Conservation (phyloP, 2,888 invertebrate genomes). For the Xylota segnis region DNA sequence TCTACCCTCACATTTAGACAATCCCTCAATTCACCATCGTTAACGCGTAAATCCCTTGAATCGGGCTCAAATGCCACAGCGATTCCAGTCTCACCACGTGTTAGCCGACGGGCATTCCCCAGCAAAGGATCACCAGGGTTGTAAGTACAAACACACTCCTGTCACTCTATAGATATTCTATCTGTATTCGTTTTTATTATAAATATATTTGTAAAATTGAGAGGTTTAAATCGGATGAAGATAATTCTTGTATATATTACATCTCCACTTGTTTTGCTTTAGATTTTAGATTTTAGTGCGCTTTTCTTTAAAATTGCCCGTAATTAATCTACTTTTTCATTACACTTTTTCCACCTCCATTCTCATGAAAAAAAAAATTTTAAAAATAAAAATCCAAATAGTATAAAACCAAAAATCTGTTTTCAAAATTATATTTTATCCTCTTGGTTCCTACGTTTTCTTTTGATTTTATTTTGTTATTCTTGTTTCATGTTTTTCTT, state of each 20-base stretch:
- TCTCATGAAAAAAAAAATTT: slow-evolving; percentile 15
- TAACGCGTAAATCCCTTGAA: slow-evolving; percentile 78
- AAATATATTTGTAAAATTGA: slow-evolving; percentile 63
- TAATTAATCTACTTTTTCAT: slow-evolving; percentile 27
- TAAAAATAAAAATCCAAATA: slow-evolving; percentile 15
- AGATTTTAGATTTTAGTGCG: slow-evolving; percentile 24
- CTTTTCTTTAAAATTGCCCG: slow-evolving; percentile 25
- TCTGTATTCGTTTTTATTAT: slow-evolving; percentile 12
- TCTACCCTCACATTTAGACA: slow-evolving; percentile 75
- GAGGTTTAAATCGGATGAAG: slow-evolving; percentile 66
- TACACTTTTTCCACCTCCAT: slow-evolving; percentile 24
- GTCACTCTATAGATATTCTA: not conserved
- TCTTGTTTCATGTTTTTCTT: slow-evolving; percentile 53
- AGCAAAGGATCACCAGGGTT: slow-evolving; percentile 80
- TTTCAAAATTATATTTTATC: slow-evolving; percentile 6
- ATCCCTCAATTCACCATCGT: slow-evolving; percentile 79
- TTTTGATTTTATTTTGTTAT: slow-evolving; percentile 35
- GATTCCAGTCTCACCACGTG: slow-evolving; percentile 79
- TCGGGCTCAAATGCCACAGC: slow-evolving; percentile 61
- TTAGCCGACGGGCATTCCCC: slow-evolving; percentile 79
- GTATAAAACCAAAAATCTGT: not conserved
- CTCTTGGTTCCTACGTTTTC: not conserved
- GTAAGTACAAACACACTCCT: slow-evolving; percentile 79
- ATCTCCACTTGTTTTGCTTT: slow-evolving; percentile 53
- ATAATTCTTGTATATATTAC: slow-evolving; percentile 63